These are phyloP conservation scores for Noctua pronuba DNA, from an alignment of 2,888 invertebrate genomes.

Conservation along the genomic window DNA sequence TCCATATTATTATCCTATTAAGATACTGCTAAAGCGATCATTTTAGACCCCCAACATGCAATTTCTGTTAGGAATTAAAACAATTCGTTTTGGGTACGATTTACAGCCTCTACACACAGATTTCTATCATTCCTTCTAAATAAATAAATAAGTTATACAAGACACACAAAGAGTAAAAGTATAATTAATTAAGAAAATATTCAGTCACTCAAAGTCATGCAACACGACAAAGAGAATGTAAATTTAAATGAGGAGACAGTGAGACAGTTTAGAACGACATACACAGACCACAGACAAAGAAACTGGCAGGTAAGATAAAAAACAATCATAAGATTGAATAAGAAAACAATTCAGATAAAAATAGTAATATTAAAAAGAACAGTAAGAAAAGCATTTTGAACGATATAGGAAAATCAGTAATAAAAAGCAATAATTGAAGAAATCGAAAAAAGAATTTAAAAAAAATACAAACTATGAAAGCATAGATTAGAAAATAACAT, in stretches of 20 bases:
- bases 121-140: constrained; percentile 2
- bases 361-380: too few relatives aligned
- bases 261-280: constrained; percentile 21
- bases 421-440: constrained; percentile 9
- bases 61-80: background rate
- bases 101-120: constrained; percentile 1
- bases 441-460: background rate
- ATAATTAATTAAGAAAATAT: constrained; percentile 21
- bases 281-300: constrained; percentile 9
- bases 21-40: too few relatives aligned
- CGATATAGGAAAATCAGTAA: background rate
- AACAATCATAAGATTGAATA: background rate
- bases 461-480: background rate
- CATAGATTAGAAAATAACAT: background rate
- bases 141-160: constrained; percentile 12
- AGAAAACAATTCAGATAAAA: background rate
- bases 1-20: too few relatives aligned
- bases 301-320: background rate
- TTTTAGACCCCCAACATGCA: background rate
- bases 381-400: background rate
- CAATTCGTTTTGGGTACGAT: background rate
- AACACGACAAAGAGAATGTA: constrained; percentile 18
- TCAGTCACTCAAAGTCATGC: constrained; percentile 25
- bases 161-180: constrained; percentile 11
- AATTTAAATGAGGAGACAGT: constrained; percentile 24